These are phyloP conservation scores for Falcunculus frontatus DNA, from an alignment of 2,113 vertebrate species.

Conservation along the genomic window DNA sequence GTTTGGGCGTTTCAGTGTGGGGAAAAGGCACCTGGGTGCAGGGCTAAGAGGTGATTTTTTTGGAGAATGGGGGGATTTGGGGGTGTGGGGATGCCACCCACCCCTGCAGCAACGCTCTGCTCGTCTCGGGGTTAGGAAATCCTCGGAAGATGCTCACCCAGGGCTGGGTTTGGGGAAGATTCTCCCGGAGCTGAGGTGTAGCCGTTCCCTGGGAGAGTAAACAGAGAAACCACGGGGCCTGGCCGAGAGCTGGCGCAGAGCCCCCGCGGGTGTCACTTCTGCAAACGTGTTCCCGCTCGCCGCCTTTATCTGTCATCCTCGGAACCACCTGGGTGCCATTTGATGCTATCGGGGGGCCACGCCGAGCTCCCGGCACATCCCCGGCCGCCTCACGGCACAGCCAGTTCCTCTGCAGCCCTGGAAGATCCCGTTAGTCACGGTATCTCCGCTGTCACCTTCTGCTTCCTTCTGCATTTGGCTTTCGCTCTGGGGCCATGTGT, in stretches of 20 bases:
- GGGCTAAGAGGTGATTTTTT: neutral
- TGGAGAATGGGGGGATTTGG: accelerated
- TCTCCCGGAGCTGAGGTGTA: neutral
- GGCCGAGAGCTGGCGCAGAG: neutral
- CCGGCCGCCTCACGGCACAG: neutral
- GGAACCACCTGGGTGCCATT: neutral
- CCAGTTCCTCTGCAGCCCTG: constrained; percentile 23
- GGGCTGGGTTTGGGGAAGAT: neutral
- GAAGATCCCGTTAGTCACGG: constrained; percentile 42
- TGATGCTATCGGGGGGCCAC: neutral
- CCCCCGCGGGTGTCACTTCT: constrained; percentile 2
- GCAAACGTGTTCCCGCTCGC: constrained; percentile 11
- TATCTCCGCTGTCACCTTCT: constrained; percentile 49
- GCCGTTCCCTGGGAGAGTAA: neutral
- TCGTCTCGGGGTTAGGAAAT: accelerated
- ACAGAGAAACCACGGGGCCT: neutral
- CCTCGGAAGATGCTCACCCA: accelerated
- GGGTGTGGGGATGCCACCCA: accelerated
- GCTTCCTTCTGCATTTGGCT: constrained; percentile 64
- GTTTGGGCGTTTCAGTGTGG: accelerated
- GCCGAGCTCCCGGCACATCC: neutral
- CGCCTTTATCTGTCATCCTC: neutral
- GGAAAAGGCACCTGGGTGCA: neutral
- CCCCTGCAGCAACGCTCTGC: accelerated
- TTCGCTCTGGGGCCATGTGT: constrained; percentile 19